Evolutionary conservation across 2,888 invertebrate genomes (phyloP), one percentile per base, ranked within the genome.

Genomic region (Caenorhabditis japonica): DNA sequence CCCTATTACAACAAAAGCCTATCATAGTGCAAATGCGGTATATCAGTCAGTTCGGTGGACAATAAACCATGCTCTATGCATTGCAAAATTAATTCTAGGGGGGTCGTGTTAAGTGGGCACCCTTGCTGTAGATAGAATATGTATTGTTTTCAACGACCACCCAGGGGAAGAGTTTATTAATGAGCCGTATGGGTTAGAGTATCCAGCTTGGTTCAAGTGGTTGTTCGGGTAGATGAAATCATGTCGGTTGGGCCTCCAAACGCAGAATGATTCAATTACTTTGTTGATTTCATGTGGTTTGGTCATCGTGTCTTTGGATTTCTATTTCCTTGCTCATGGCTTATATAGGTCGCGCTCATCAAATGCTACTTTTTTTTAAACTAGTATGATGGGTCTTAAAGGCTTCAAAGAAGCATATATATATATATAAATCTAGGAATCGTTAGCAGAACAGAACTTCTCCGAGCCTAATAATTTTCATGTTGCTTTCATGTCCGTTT

Each of bases 101-200:
- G 51, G 15, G 19, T 25, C 8, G 36, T 38, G 30, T 23, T 27
- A 33, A 30, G 33, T 17, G 44, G 56, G 43, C 15, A 44, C 62
- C 49, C 64, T 64, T 64, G 49, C n/a, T n/a, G n/a, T n/a, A n/a
- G n/a, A n/a, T 64, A 33, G 21, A 56, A 64, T 64, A 66, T 56
- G 66, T 44, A 66, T 56, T 66, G 66, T 66, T 41, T 58, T 52
- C 38, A 43, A 41, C n/a, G 66, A 34, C 66, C 66, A 25, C 66
- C 66, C 56, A 56, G 49, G 36, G 66, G 49, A 56, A 56, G 64
- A 64, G 66, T 66, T 56, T 66, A 66, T 66, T 66, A 66, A 66
- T 66, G 66, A 66, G 66, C 56, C 66, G 56, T 56, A 49, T 56
- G 66, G 64, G 64, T 55, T 55, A 33, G 53, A 53, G 41, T 64